Base-by-base conservation (phyloP, 1,140 invertebrate species). In the Lepidurus arcticus region DNA sequence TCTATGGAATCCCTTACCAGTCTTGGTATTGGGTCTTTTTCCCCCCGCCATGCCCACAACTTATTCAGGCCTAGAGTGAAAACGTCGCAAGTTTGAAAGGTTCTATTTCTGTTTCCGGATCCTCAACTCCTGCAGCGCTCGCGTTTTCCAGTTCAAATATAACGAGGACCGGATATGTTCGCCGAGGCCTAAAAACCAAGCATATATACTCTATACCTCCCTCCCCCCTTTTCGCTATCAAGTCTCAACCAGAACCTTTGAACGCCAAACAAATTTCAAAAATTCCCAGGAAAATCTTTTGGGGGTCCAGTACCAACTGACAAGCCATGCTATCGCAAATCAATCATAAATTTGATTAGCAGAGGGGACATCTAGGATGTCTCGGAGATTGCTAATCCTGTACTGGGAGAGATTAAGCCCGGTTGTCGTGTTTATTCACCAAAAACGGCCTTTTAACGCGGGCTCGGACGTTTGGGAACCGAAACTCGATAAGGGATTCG, bases 341-440 rank as follows among this genome's bases (percentile, higher is more conserved):
- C 53, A 65, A 65, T 65, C 13, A n/a, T 5, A 65, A 65, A n/a
- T 65, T 65, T 65, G 53, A 65, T 65, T 65, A 65, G 21, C 53
- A 65, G 53, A 65, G 21, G 53, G 53, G 53, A 4, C 34, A 34
- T 34, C 34, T 34, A 34, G 34, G 34, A 34, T 34, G 34, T 34
- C 34, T 65, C 53, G 16, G 16, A n/a, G 13, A 7, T 7, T 6
- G 7, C 6, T n/a, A 4, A 4, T 65, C 1, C 16, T 6, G 53
- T 65, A 65, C 53, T 65, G 10, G 16, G n/a, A 0, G 53, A 65
- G 53, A 65, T 65, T 65, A 65, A 65, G 45, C 13, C 53, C 53
- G 1, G 21, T 21, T 13, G 21, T 65, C 16, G 21, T 65, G 53
- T 65, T 65, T 34, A 34, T 34, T 34, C 34, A 34, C 34, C 34